Evolutionary conservation across 2,888 invertebrate species (phyloP).

Genomic region (Abrostola tripartita): DNA sequence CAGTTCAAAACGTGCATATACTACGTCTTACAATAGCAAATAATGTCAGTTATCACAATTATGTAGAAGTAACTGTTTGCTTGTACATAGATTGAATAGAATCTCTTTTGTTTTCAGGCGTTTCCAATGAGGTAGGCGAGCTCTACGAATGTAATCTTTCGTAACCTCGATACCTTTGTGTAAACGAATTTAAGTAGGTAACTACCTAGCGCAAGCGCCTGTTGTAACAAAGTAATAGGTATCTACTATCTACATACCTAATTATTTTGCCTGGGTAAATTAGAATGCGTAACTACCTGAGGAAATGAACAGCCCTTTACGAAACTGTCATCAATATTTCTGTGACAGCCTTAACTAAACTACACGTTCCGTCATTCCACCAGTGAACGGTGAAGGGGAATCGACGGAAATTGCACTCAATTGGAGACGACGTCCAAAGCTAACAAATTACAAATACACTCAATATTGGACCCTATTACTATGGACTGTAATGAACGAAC

Average conservation of each 20-base stretch:
- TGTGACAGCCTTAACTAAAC: slow-evolving; percentile 26
- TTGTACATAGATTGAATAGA: no score
- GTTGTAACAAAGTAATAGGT: not conserved
- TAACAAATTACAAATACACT: slow-evolving; percentile 63
- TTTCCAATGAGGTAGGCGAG: no score
- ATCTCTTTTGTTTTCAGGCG: no score
- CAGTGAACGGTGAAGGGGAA: slow-evolving; percentile 60
- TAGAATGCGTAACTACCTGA: not conserved
- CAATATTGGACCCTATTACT: slow-evolving; percentile 33
- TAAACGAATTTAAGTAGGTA: no score
- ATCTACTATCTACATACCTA: not conserved
- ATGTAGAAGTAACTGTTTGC: no score
- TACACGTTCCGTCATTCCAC: slow-evolving; percentile 57
- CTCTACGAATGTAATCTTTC: no score
- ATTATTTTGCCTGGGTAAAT: not conserved
- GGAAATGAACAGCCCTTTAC: not conserved
- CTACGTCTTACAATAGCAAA: no score
- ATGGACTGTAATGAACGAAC: not conserved
- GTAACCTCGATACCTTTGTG: no score
- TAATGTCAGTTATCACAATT: no score
- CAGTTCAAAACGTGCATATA: no score
- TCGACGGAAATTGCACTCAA: slow-evolving; percentile 73
- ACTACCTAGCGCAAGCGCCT: no score
- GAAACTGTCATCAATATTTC: slow-evolving; percentile 31
- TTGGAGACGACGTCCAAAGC: slow-evolving; percentile 67